Base-by-base conservation (phyloP, 2,888 invertebrate species). In the Eristalis tenax region DNA sequence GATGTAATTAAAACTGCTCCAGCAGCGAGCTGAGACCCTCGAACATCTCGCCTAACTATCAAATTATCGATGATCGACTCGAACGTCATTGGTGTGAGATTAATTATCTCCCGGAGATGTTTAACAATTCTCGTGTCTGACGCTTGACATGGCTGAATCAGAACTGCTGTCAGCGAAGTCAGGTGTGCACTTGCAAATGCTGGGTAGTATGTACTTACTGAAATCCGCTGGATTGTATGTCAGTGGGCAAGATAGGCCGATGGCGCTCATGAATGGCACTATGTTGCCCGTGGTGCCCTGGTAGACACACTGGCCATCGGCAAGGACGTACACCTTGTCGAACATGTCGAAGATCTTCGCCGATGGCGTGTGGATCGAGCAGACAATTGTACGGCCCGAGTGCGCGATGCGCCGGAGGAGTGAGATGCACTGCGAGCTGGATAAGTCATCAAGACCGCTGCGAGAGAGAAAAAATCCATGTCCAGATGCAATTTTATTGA, bases 211-310 rank as follows among this genome's bases (percentile, higher is more conserved):
- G 76, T 56, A 94, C 95, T 95, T 93, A 98, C 98, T 95, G 93
- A 98, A 99, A 94, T 99, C 99, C 5, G 99, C 98, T 0, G 99
- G 99, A 93, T 99, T 99, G 91, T 98, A 98, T 89, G 98, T 98
- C 85, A 94, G 95, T 0, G 99, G 99, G 91, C 99, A 99, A 35
- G 96, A 95, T 50, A 98, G 93, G 56, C 96, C 97, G 70, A 98
- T 93, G 11, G 95, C 94, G 13, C 95, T 94, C 74, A 99, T 94
- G 92, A 97, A 99, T 0, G 97, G 97, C 35, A 99, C 96, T 1
- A 99, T 95, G 22, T 96, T 95, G 1, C 94, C 93, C 0, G 96
- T 95, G 0, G 95, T 94, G 1, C 99, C 99, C 90, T 98, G 96
- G 92, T 98, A 99, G 6, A 97, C 96, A 91, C 98, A 99, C 89